Evolutionary conservation across 2,888 invertebrate species (phyloP).

Genomic region (Oeneis ivallda): DNA sequence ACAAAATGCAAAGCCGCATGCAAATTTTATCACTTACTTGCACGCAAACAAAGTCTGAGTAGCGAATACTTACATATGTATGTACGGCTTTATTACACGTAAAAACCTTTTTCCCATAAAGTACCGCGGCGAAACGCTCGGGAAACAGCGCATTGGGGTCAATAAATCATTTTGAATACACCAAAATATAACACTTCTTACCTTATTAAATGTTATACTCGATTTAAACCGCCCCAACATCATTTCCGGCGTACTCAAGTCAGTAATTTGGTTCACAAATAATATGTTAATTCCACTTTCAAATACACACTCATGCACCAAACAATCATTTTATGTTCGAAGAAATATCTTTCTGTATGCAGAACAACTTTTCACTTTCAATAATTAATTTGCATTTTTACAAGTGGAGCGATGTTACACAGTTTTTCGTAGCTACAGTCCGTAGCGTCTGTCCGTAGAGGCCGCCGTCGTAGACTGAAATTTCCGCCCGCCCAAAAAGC

Average conservation of each 20-base stretch:
- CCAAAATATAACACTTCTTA: slow-evolving; percentile 45
- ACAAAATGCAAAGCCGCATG: slow-evolving; percentile 38
- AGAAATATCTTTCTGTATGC: slow-evolving; percentile 20
- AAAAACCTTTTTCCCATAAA: slow-evolving; percentile 9
- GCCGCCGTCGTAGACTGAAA: slow-evolving; percentile 60
- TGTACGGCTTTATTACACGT: slow-evolving; percentile 18
- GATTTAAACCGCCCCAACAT: slow-evolving; percentile 60
- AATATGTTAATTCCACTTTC: slow-evolving; percentile 57
- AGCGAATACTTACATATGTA: slow-evolving; percentile 23
- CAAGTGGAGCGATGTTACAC: slow-evolving; percentile 62
- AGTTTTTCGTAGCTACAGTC: slow-evolving; percentile 42
- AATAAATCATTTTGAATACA: slow-evolving; percentile 24
- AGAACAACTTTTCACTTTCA: slow-evolving; percentile 38
- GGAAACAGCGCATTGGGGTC: slow-evolving; percentile 10
- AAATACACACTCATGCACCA: slow-evolving; percentile 51
- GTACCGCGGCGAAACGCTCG: neutral
- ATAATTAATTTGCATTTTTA: slow-evolving; percentile 47
- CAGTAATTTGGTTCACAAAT: slow-evolving; percentile 62
- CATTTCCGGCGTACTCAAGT: slow-evolving; percentile 63
- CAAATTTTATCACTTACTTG: slow-evolving; percentile 37
- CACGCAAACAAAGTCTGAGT: slow-evolving; percentile 32
- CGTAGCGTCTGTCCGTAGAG: slow-evolving; percentile 51
- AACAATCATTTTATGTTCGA: slow-evolving; percentile 22
- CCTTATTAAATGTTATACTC: slow-evolving; percentile 64
- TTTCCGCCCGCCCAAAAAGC: slow-evolving; percentile 65